Evolutionary conservation across 2,113 vertebrate genomes (phyloP).

Genomic region (Tupaia tana): DNA sequence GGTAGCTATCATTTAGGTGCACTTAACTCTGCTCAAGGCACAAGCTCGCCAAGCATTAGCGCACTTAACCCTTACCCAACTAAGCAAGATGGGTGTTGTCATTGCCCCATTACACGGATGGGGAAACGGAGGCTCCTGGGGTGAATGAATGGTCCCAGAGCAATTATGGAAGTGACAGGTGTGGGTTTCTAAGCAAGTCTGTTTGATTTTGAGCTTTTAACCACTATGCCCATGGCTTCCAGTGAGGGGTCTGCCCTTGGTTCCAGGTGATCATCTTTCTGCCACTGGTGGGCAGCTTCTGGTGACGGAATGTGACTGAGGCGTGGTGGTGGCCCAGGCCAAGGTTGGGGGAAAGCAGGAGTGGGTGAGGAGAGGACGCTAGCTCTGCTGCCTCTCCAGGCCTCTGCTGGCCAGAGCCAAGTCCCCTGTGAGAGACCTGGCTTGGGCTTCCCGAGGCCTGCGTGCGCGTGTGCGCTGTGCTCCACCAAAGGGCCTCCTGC

Average conservation of each 20-base stretch:
- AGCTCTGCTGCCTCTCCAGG: neutral
- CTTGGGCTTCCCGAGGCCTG: neutral
- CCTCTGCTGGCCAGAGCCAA: neutral
- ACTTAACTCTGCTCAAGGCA: neutral
- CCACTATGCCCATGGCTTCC: neutral
- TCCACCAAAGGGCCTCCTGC: neutral
- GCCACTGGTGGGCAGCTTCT: neutral
- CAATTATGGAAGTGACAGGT: too few relatives aligned
- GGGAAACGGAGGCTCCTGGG: neutral
- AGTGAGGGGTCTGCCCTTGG: neutral
- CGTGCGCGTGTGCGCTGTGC: neutral
- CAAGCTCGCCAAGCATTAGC: fast-evolving
- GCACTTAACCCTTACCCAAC: neutral
- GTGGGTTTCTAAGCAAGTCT: neutral
- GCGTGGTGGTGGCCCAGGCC: neutral
- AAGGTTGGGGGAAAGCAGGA: neutral
- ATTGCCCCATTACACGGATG: neutral
- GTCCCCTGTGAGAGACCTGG: neutral
- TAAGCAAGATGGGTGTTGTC: neutral
- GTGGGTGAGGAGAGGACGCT: neutral
- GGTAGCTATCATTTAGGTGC: neutral
- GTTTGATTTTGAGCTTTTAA: neutral
- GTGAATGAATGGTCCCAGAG: neutral
- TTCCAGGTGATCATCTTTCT: neutral
- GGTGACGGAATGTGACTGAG: neutral